These are phyloP conservation scores for Drosophila subpulchrella DNA, from an alignment of 1,140 invertebrate genomes.

Conservation along the genomic window DNA sequence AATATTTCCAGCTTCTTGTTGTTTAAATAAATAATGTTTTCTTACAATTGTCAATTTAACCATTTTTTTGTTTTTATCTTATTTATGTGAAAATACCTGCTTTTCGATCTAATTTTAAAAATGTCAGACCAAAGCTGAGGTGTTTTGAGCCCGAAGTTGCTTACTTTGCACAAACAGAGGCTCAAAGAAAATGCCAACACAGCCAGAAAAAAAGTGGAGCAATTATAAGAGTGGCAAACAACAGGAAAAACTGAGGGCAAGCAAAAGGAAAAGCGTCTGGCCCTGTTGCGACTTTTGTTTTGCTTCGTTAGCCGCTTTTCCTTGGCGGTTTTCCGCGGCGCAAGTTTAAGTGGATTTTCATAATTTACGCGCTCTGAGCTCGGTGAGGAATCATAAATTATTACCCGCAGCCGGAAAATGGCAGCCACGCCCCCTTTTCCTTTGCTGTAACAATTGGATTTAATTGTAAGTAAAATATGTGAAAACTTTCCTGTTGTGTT, in stretches of 20 bases:
- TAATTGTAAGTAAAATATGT: constrained; percentile 83
- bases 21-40: no score
- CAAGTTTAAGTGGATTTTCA: constrained; percentile 83
- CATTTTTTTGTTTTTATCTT: neutral
- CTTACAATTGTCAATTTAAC: no score
- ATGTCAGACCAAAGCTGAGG: constrained; percentile 13
- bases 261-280: constrained; percentile 41
- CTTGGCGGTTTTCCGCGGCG: constrained; percentile 38
- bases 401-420: constrained; percentile 21
- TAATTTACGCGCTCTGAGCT: constrained; percentile 74
- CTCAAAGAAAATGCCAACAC: constrained; percentile 28
- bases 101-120: neutral
- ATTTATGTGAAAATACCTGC: neutral
- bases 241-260: constrained; percentile 20
- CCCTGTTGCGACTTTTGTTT: constrained; percentile 62
- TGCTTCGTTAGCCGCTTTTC: constrained; percentile 61
- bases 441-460: constrained; percentile 70
- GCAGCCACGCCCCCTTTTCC: constrained; percentile 31
- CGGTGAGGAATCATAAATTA: constrained; percentile 75
- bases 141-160: constrained; percentile 6
- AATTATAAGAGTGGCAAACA: constrained; percentile 43
- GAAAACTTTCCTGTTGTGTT: constrained; percentile 60
- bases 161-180: constrained; percentile 23
- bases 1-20: neutral
- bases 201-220: constrained; percentile 30